These are phyloP conservation scores for Luscinia megarhynchos DNA, from an alignment of 2,797 vertebrate species.

Conservation along the genomic window DNA sequence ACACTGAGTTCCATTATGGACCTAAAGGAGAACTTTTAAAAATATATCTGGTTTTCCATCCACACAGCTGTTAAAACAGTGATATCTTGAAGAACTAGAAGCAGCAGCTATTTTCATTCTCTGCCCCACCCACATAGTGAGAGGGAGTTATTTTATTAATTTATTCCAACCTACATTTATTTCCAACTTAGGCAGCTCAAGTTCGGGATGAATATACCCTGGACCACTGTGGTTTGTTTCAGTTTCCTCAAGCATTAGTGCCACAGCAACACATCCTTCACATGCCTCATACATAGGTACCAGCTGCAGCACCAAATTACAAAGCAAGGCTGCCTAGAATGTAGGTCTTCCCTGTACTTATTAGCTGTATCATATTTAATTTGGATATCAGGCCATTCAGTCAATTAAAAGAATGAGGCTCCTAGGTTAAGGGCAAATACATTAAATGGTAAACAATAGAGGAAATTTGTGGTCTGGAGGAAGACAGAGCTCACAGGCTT, in stretches of 20 bases:
- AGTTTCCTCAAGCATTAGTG: not conserved
- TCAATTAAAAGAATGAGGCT: not conserved
- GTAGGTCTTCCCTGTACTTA: not conserved
- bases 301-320: not conserved
- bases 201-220: fast-evolving
- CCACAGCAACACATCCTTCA: not conserved
- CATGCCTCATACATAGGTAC: not conserved
- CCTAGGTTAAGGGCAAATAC: not conserved
- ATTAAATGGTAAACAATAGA: not conserved
- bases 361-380: not conserved
- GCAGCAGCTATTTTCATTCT: not conserved
- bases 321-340: not conserved
- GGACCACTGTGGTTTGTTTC: not conserved
- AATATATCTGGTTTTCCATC: not conserved
- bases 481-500: not conserved
- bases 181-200: not conserved
- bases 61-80: not conserved
- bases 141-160: not conserved
- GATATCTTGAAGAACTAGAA: not conserved
- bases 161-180: not conserved
- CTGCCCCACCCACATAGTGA: fast-evolving
- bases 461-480: not conserved
- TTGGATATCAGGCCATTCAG: not conserved
- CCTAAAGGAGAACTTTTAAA: not conserved
- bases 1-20: not conserved